Evolutionary conservation across 2,797 vertebrate genomes (phyloP).

Genomic region (Sebastes ruberrimus): DNA sequence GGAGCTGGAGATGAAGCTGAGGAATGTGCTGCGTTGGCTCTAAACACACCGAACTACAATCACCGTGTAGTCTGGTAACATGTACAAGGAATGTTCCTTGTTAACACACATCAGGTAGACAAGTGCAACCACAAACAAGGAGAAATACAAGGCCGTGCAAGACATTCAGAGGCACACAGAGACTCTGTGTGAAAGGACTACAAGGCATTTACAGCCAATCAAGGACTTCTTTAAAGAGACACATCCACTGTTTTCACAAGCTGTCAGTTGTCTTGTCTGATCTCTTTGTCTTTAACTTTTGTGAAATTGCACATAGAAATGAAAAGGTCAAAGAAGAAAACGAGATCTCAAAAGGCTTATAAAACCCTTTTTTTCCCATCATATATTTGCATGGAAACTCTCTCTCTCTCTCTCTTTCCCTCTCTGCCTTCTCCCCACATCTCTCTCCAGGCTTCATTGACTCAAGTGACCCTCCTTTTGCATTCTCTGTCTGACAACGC

Average conservation of each 20-base stretch:
- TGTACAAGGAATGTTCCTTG: not conserved
- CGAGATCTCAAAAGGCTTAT: not conserved
- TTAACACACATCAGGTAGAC: constrained; percentile 28
- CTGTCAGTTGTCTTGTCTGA: not conserved
- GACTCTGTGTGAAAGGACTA: not conserved
- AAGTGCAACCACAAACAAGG: not conserved
- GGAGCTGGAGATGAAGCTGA: not conserved
- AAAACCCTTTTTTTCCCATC: not conserved
- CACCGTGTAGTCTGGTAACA: not conserved
- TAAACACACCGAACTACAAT: constrained; percentile 21
- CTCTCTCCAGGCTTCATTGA: not conserved
- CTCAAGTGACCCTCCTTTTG: not conserved
- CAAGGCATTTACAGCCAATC: not conserved
- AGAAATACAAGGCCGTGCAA: not conserved
- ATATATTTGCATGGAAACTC: not conserved
- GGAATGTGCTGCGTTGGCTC: not conserved
- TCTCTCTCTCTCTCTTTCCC: not conserved
- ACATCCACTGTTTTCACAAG: not conserved
- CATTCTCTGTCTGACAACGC: not conserved
- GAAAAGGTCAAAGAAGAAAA: constrained; percentile 17
- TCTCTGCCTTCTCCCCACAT: not conserved
- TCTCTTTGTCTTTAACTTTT: not conserved
- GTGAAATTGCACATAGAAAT: not conserved
- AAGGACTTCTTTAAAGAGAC: not conserved
- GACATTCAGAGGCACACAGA: not conserved